phyloP scores from a whole-genome alignment of 2,888 invertebrate species.

The Dynastes tityus region DNA sequence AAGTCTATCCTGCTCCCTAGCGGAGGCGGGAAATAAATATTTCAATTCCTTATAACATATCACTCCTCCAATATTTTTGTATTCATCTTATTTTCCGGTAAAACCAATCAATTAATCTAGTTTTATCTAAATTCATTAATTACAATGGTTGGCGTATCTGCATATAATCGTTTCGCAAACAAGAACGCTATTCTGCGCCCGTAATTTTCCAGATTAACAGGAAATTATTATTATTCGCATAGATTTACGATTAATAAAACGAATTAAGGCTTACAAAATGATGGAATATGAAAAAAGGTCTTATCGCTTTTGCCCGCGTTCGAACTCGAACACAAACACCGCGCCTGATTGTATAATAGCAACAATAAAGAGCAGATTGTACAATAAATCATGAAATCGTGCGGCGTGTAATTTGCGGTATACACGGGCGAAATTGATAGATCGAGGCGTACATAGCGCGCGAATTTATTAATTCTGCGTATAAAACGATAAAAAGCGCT shows the following conservation, averaged over 20 bases:
- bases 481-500: too few relatives aligned
- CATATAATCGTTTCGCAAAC: constrained; percentile 1
- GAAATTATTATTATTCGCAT: not conserved
- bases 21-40: too few relatives aligned
- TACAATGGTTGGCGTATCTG: not conserved
- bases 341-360: not conserved
- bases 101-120: not conserved
- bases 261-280: not conserved
- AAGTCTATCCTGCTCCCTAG: too few relatives aligned
- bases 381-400: constrained; percentile 26
- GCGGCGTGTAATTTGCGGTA: not conserved
- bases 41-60: too few relatives aligned
- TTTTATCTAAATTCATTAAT: constrained; percentile 7
- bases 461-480: not conserved
- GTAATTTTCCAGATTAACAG: not conserved
- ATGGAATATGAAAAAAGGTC: not conserved
- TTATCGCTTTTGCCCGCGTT: not conserved
- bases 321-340: not conserved
- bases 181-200: not conserved
- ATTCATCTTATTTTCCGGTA: not conserved
- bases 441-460: too few relatives aligned
- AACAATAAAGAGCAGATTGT: constrained; percentile 24
- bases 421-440: not conserved
- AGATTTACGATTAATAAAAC: constrained; percentile 28
- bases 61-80: too few relatives aligned